Percentiles rank a stretch among this genome's conserved stretches.
These are phyloP conservation scores for Aplysina aerophoba DNA, from an alignment of 37 sponge, comb jelly and placozoan genomes.

Conservation along the genomic window DNA sequence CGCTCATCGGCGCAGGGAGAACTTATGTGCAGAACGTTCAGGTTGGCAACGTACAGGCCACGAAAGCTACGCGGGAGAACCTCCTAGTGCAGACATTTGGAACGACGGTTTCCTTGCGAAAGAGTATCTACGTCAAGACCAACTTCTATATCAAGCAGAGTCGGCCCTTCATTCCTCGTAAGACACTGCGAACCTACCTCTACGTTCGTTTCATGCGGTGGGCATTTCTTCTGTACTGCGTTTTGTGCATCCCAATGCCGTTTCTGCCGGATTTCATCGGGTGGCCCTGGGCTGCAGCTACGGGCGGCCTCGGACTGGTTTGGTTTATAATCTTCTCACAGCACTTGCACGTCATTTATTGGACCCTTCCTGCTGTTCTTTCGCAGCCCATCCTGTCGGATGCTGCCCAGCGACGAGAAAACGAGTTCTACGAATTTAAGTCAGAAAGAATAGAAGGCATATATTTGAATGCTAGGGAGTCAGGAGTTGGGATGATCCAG, in stretches of 20 bases:
- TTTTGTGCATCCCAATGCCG: not conserved
- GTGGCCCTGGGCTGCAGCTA: not conserved
- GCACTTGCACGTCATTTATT: not conserved
- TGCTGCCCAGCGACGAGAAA: not conserved
- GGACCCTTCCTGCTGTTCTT: not conserved
- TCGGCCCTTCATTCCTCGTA: not conserved
- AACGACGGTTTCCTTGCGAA: not conserved
- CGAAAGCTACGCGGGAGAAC: not conserved
- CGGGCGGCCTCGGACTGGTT: not conserved
- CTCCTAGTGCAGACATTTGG: not conserved
- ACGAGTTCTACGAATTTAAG: slow-evolving; percentile 3
- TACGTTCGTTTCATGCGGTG: not conserved
- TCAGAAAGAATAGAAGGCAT: not conserved
- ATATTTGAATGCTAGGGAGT: not conserved
- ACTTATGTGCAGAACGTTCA: too few species aligned
- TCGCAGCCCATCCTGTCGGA: not conserved
- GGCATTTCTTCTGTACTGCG: not conserved
- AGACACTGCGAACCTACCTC: not conserved
- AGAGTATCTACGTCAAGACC: not conserved
- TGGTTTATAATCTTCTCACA: not conserved
- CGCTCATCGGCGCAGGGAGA: too few species aligned
- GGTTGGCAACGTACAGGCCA: not conserved
- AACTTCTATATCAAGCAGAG: not conserved
- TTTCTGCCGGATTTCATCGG: not conserved
- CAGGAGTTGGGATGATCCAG: not conserved